Evolutionary conservation across 1,140 invertebrate species (phyloP).

Genomic region (Bactericera cockerelli): DNA sequence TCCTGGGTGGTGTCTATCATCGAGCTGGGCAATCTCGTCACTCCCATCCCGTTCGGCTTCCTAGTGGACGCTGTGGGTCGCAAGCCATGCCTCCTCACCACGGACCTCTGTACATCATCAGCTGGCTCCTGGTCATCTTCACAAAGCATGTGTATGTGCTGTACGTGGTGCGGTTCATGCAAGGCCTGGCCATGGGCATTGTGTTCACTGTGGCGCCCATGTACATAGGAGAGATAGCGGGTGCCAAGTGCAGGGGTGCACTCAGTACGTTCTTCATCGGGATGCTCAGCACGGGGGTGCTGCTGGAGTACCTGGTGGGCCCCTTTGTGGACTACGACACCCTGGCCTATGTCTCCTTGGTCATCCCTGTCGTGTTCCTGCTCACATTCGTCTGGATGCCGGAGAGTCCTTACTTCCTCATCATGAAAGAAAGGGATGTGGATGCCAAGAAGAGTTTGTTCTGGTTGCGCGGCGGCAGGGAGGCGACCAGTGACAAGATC

Average conservation of each 20-base stretch:
- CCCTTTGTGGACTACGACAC: constrained; percentile 48
- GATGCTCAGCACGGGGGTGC: constrained; percentile 58
- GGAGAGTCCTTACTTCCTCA: constrained; percentile 60
- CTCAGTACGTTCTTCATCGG: constrained; percentile 62
- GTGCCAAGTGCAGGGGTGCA: constrained; percentile 21
- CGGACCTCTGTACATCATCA: constrained; percentile 55
- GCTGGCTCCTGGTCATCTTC: constrained; percentile 42
- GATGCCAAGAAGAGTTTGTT: constrained; percentile 46
- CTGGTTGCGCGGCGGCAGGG: constrained; percentile 38
- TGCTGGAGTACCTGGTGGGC: constrained; percentile 59
- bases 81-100: constrained; percentile 40
- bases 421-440: constrained; percentile 39
- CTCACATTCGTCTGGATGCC: constrained; percentile 56
- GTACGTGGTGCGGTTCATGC: constrained; percentile 22
- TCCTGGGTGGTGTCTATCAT: constrained; percentile 19
- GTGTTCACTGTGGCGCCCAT: constrained; percentile 62
- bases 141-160: constrained; percentile 36
- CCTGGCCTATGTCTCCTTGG: constrained; percentile 45
- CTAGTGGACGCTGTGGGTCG: constrained; percentile 19
- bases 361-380: constrained; percentile 43
- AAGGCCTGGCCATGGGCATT: constrained; percentile 53
- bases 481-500: constrained; percentile 11
- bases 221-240: constrained; percentile 68
- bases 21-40: constrained; percentile 21
- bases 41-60: constrained; percentile 21